phyloP scores from a whole-genome alignment of 2,888 invertebrate genomes.

The Acrobeloides nanus region DNA sequence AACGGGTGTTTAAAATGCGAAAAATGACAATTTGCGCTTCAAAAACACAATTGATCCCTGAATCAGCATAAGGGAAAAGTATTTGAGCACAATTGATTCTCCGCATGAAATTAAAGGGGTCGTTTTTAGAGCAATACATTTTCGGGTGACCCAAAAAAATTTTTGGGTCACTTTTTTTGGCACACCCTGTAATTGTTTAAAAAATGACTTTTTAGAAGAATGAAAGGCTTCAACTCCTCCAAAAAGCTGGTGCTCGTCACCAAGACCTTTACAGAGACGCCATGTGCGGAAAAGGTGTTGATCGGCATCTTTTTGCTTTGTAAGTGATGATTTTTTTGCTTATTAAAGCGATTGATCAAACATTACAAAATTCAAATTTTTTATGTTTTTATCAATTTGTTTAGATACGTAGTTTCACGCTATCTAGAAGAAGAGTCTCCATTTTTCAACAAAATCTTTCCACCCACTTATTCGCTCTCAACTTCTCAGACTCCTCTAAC shows the following conservation, averaged over 20 bases:
- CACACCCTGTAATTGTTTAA: not conserved
- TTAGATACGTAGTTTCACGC: slow-evolving; percentile 97
- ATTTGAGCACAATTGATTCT: no score
- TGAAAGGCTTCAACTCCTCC: slow-evolving; percentile 51
- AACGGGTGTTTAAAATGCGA: no score
- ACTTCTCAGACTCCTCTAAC: slow-evolving; percentile 97
- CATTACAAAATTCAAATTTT: no score
- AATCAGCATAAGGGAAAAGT: no score
- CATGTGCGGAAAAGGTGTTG: slow-evolving; percentile 90
- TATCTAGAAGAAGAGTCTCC: slow-evolving; percentile 74
- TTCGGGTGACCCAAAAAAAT: not conserved
- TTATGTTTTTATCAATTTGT: no score
- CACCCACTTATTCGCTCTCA: slow-evolving; percentile 93
- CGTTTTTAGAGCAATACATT: no score
- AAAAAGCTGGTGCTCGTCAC: slow-evolving; percentile 62
- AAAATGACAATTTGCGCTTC: no score
- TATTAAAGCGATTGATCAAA: no score
- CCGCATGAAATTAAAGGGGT: no score
- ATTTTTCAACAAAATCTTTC: slow-evolving; percentile 73
- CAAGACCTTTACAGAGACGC: slow-evolving; percentile 87
- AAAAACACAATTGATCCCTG: no score
- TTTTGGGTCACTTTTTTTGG: slow-evolving; percentile 6
- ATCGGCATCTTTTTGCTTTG: slow-evolving; percentile 90
- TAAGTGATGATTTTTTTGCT: no score
- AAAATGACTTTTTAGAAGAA: slow-evolving; percentile 28